Percentiles rank a stretch among this genome's conserved stretches.
Conservation (phyloP, 2,113 vertebrate genomes). For the Butastur rufipennis region DNA sequence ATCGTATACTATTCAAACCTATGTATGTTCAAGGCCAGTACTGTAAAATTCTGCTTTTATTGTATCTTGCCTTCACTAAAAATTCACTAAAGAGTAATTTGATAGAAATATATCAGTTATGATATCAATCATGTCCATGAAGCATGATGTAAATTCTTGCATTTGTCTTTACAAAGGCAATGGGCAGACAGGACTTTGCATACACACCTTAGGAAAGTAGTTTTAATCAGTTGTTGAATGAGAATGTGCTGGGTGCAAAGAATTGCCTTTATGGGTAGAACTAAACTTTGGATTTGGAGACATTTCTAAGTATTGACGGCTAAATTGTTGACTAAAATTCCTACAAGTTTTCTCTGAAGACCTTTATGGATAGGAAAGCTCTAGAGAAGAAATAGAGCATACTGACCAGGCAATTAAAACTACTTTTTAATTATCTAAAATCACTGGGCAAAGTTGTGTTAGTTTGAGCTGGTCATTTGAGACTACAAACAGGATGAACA, state of each 20-base stretch:
- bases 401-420: neutral
- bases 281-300: neutral
- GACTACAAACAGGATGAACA: neutral
- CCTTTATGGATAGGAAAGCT: neutral
- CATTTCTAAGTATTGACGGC: neutral
- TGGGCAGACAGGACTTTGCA: neutral
- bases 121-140: neutral
- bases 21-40: neutral
- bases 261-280: neutral
- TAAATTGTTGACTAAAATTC: neutral
- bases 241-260: neutral
- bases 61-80: neutral
- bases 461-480: neutral
- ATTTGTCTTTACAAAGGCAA: neutral
- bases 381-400: neutral
- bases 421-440: neutral
- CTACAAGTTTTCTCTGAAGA: neutral
- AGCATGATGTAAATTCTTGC: neutral
- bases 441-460: neutral
- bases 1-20: neutral
- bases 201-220: neutral
- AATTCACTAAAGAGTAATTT: neutral
- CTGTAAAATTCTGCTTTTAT: neutral
- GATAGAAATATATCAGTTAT: neutral
- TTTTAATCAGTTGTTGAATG: neutral